These are phyloP conservation scores for Bedellia somnulentella DNA, from an alignment of 2,888 invertebrate genomes.

Conservation along the genomic window DNA sequence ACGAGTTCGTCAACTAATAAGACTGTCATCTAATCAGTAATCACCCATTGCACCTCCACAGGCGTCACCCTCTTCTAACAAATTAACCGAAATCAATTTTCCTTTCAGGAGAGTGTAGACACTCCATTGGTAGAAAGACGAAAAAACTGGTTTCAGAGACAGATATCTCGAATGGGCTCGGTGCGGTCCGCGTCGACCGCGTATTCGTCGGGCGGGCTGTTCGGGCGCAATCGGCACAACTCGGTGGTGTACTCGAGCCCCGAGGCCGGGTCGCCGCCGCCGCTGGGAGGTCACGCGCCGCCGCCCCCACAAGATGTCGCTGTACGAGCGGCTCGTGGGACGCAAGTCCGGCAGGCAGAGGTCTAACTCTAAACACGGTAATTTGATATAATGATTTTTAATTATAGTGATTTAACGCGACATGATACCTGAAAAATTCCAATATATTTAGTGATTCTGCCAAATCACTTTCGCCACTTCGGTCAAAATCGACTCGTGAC, in stretches of 20 bases:
- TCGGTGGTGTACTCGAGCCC: constrained; percentile 73
- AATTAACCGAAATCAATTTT: not conserved
- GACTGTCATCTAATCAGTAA: too few relatives aligned
- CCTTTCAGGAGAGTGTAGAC: constrained; percentile 81
- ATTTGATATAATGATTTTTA: too few relatives aligned
- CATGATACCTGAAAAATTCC: too few relatives aligned
- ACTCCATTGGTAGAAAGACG: constrained; percentile 83
- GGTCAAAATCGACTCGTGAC: too few relatives aligned
- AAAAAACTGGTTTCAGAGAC: constrained; percentile 87
- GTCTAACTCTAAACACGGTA: constrained; percentile 67
- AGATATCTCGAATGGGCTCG: constrained; percentile 84
- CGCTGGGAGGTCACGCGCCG: constrained; percentile 28
- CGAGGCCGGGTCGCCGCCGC: constrained; percentile 55
- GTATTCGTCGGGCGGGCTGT: constrained; percentile 77
- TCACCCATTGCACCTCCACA: too few relatives aligned
- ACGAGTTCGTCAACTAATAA: too few relatives aligned
- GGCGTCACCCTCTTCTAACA: too few relatives aligned
- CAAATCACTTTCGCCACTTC: too few relatives aligned
- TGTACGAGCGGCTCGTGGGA: constrained; percentile 82
- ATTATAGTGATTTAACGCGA: constrained; percentile 1
- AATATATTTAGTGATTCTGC: too few relatives aligned
- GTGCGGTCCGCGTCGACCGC: constrained; percentile 83
- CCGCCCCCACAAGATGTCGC: constrained; percentile 69
- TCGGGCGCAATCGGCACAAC: constrained; percentile 76
- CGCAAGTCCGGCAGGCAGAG: constrained; percentile 74